A percentile compares a stretch with the other conserved stretches of the same genome.
Evolutionary conservation across 2,797 vertebrate genomes (phyloP).

Genomic region (Menidia menidia): DNA sequence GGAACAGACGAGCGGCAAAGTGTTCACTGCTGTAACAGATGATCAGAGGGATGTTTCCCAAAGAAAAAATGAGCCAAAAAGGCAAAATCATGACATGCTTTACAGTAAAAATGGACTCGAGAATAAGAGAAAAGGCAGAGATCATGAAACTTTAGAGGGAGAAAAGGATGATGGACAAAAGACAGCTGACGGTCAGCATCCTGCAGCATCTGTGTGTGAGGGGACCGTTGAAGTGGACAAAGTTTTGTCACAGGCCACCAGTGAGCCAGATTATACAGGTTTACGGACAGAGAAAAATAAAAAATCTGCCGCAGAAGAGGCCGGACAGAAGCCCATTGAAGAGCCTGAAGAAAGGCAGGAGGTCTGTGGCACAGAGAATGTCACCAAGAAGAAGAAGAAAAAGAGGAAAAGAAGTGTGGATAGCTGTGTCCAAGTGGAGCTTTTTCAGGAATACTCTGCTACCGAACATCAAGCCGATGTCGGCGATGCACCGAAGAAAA

Average conservation of each 20-base stretch:
- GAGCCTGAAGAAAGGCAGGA: background rate
- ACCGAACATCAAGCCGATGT: background rate
- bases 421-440: background rate
- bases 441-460: background rate
- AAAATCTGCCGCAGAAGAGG: background rate
- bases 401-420: background rate
- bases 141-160: slow-evolving; percentile 5
- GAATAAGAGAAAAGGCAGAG: slow-evolving; percentile 15
- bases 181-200: background rate
- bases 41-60: background rate
- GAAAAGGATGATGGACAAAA: background rate
- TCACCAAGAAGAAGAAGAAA: slow-evolving; percentile 11
- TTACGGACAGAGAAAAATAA: slow-evolving; percentile 33
- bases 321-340: background rate
- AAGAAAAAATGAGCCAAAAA: background rate
- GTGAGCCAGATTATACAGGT: background rate
- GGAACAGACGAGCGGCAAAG: background rate
- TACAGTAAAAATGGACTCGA: background rate
- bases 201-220: background rate
- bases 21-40: background rate
- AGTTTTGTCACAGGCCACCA: background rate
- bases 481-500: slow-evolving; percentile 3
- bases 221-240: background rate
- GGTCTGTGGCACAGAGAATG: background rate
- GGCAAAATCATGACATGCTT: background rate